Evolutionary conservation across 2,113 vertebrate species (phyloP).

Genomic region (Himantopus leucocephalus): DNA sequence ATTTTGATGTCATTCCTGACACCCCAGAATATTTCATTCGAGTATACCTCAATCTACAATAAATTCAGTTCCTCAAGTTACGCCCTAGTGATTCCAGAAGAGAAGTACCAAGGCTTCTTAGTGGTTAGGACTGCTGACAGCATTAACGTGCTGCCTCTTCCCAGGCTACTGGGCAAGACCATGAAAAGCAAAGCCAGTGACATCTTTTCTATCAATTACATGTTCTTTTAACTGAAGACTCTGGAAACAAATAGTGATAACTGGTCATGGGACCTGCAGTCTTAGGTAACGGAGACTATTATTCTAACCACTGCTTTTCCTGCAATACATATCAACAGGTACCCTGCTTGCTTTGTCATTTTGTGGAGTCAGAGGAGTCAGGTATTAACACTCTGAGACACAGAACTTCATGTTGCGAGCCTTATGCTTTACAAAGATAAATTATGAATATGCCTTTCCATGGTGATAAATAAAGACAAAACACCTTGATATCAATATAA

Average conservation of each 20-base stretch:
- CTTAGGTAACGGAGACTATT: background rate
- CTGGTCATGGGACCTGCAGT: background rate
- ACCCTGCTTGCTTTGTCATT: background rate
- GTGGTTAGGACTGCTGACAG: background rate
- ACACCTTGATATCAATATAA: background rate
- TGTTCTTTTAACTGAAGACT: background rate
- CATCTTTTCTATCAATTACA: background rate
- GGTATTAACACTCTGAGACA: background rate
- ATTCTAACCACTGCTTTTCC: background rate
- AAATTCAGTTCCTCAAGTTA: background rate
- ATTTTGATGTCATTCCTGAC: background rate
- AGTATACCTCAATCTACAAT: background rate
- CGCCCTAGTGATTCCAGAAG: background rate
- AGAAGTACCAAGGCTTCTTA: background rate
- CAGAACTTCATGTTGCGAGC: background rate
- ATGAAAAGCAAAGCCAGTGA: background rate
- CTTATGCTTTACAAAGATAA: background rate
- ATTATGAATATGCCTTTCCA: background rate
- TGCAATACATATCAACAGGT: background rate
- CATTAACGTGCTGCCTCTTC: background rate
- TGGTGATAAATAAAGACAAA: background rate
- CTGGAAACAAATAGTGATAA: background rate
- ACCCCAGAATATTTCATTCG: background rate
- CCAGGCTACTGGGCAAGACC: background rate
- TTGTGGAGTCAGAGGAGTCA: background rate